phyloP scores from a whole-genome alignment of 2,113 vertebrate genomes.

The Glareola pratincola region DNA sequence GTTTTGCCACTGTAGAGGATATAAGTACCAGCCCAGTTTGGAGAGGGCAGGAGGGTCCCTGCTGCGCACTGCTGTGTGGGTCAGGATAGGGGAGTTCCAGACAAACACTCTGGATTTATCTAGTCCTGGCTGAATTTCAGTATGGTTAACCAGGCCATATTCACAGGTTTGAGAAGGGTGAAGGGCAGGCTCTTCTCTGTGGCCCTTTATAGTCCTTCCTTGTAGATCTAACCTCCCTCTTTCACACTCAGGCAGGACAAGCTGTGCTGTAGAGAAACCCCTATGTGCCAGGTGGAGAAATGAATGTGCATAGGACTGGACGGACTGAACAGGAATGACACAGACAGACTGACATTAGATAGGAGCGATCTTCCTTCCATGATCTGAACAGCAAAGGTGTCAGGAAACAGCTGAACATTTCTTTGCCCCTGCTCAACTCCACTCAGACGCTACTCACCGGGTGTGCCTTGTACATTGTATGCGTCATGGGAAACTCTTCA shows the following conservation, averaged over 20 bases:
- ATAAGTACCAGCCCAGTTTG: neutral
- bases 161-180: neutral
- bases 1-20: neutral
- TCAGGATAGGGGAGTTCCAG: neutral
- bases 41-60: neutral
- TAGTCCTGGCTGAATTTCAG: neutral
- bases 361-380: neutral
- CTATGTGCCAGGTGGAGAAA: neutral
- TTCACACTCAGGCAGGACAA: neutral
- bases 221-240: neutral
- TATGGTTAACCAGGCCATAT: neutral
- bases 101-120: neutral
- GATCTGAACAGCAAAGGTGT: neutral
- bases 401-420: neutral
- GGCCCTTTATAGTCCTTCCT: neutral
- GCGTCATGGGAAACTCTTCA: constrained; percentile 90
- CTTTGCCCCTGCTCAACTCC: neutral
- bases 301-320: neutral
- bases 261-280: neutral
- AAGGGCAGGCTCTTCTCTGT: neutral
- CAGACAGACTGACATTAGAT: constrained; percentile 24
- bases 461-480: constrained; percentile 82
- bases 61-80: neutral
- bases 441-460: constrained; percentile 75
- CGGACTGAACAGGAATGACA: constrained; percentile 20